These are phyloP conservation scores for Reticulitermes speratus DNA, from an alignment of 1,140 invertebrate genomes.

Conservation along the genomic window DNA sequence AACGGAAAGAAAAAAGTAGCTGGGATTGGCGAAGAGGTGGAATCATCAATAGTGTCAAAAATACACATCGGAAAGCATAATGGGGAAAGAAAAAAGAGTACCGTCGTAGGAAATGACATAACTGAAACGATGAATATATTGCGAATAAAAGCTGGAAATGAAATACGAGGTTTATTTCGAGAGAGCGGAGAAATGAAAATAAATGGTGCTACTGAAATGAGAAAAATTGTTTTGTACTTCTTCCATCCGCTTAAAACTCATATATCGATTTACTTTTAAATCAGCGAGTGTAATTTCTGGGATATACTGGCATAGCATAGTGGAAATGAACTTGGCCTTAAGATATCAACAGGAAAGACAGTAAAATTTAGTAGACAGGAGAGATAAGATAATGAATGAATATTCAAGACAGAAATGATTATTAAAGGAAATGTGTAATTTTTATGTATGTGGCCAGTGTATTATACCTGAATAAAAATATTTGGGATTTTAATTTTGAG, in stretches of 20 bases:
- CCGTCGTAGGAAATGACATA: neutral
- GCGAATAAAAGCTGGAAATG: conserved; percentile 9
- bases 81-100: neutral
- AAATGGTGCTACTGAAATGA: neutral
- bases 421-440: neutral
- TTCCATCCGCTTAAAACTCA: neutral
- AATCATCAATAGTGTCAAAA: neutral
- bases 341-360: neutral
- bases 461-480: neutral
- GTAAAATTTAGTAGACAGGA: neutral
- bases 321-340: neutral
- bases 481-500: too few species aligned
- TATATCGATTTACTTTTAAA: neutral
- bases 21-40: neutral
- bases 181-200: neutral
- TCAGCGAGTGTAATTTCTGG: neutral
- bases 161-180: neutral
- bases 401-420: neutral
- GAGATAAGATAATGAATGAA: neutral
- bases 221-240: neutral
- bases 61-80: conserved; percentile 3
- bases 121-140: neutral
- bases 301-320: neutral
- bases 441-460: neutral
- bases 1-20: neutral